Evolutionary conservation across 2,797 vertebrate species (phyloP).

Genomic region (Spea hammondii): DNA sequence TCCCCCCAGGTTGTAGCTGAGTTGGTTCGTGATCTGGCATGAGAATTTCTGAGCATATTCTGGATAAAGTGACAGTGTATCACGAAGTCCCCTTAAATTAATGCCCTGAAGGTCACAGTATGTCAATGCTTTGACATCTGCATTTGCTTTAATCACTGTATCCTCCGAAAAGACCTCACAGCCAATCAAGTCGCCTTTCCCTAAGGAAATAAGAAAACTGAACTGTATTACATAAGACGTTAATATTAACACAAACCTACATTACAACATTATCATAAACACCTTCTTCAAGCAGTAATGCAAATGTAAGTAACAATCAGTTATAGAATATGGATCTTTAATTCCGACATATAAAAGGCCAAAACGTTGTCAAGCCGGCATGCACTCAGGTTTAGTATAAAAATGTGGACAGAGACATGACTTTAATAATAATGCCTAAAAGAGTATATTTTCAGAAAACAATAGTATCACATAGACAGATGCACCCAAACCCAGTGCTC

Average conservation of each 20-base stretch:
- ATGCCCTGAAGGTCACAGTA: slow-evolving; percentile 89
- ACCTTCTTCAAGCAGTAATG: too few relatives aligned
- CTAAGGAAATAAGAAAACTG: slow-evolving; percentile 57
- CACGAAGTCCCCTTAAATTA: slow-evolving; percentile 79
- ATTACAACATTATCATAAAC: too few relatives aligned
- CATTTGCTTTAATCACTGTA: slow-evolving; percentile 85
- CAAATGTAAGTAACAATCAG: too few relatives aligned
- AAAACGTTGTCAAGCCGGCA: too few relatives aligned
- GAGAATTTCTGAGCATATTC: slow-evolving; percentile 86
- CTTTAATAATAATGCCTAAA: too few relatives aligned
- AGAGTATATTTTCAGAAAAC: too few relatives aligned
- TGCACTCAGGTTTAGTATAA: too few relatives aligned
- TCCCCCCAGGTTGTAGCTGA: slow-evolving; percentile 86
- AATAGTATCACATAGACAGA: too few relatives aligned
- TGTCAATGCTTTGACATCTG: slow-evolving; percentile 85
- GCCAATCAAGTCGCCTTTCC: slow-evolving; percentile 87
- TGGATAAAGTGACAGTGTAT: slow-evolving; percentile 82
- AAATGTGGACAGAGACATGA: too few relatives aligned
- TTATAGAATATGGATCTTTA: too few relatives aligned
- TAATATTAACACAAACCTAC: background rate
- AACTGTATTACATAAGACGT: background rate
- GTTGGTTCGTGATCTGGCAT: slow-evolving; percentile 82
- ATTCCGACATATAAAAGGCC: too few relatives aligned
- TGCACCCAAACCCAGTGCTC: too few relatives aligned
- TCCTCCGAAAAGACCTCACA: slow-evolving; percentile 81